Base-by-base conservation (phyloP, 2,888 invertebrate species). In the Julus scandinavius region DNA sequence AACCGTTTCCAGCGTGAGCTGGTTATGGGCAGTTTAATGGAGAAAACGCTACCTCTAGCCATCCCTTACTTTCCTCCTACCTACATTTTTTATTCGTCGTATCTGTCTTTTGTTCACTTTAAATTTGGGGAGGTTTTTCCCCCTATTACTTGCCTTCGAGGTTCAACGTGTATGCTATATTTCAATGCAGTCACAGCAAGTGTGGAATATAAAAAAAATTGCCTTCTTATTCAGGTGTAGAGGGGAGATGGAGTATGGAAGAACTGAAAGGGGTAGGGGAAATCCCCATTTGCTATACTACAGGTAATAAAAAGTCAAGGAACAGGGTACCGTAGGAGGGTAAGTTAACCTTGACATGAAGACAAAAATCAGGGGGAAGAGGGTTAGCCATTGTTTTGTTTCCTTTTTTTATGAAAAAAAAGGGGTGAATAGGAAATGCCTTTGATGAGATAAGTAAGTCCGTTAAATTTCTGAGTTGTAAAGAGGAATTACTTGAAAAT, bases 351-450 rank as follows among this genome's bases (percentile, higher is more conserved):
- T 72, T 72, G 72, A 72, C 72, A 72, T 20, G 13, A 58, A 13
- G n/a, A 72, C 3, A 72, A 72, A 72, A 72, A 72, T 72, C 9
- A 72, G 29, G 72, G 72, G 29, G 1, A 29, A 29, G 29, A 29
- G 29, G 72, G 72, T 72, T 29, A 72, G 20, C 72, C 29, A 72
- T 72, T 72, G 72, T 72, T 9, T 11, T 72, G 20, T 72, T 72
- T 11, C 11, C 17, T 11, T 20, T 63, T 63, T 63, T 63, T 58
- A n/a, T 58, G 3, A 3, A 58, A 63, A 17, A 63, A 72, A 72
- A 72, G 72, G 29, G 72, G 72, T 72, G 72, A 72, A 72, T 72
- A 72, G 72, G 72, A 72, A 72, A 7, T 72, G n/a, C 29, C 72
- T 72, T 72, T 72, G 11, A 72, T 72, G 29, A n/a, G 13, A 72